Percentiles rank a stretch among this genome's conserved stretches.
These are phyloP conservation scores for Netelia fuscicornis DNA, from an alignment of 2,888 invertebrate genomes.

Conservation along the genomic window DNA sequence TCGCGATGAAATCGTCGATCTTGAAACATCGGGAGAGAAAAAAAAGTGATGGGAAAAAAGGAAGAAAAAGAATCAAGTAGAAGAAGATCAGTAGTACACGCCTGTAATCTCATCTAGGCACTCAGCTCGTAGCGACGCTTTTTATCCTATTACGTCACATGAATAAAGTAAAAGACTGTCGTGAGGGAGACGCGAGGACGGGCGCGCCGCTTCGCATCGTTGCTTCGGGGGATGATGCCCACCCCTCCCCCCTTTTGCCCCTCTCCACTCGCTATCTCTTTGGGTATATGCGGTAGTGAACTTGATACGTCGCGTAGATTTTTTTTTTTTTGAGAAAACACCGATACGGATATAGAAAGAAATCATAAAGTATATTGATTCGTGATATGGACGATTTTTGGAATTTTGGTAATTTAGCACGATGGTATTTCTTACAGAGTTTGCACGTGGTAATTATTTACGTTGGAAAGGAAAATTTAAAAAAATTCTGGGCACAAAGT, in stretches of 20 bases:
- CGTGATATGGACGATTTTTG: neutral
- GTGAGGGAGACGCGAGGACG: slow-evolving; percentile 54
- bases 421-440: no score
- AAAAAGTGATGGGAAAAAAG: slow-evolving; percentile 4
- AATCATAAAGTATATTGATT: neutral
- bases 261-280: neutral
- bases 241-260: neutral
- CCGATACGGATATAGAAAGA: neutral
- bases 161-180: slow-evolving; percentile 82
- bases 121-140: slow-evolving; percentile 82
- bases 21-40: slow-evolving; percentile 20
- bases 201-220: slow-evolving; percentile 37
- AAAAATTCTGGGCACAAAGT: neutral
- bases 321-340: slow-evolving; percentile 15
- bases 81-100: slow-evolving; percentile 77
- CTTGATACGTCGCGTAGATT: slow-evolving; percentile 38
- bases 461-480: no score
- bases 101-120: slow-evolving; percentile 84
- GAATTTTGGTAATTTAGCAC: no score
- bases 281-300: slow-evolving; percentile 21
- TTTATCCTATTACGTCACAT: slow-evolving; percentile 85
- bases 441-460: no score
- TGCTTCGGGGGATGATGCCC: slow-evolving; percentile 45
- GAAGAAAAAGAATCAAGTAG: slow-evolving; percentile 33
- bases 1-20: slow-evolving; percentile 37